Evolutionary conservation across 2,797 vertebrate genomes (phyloP), one percentile per base, ranked within the genome.

Genomic region (Huso huso): DNA sequence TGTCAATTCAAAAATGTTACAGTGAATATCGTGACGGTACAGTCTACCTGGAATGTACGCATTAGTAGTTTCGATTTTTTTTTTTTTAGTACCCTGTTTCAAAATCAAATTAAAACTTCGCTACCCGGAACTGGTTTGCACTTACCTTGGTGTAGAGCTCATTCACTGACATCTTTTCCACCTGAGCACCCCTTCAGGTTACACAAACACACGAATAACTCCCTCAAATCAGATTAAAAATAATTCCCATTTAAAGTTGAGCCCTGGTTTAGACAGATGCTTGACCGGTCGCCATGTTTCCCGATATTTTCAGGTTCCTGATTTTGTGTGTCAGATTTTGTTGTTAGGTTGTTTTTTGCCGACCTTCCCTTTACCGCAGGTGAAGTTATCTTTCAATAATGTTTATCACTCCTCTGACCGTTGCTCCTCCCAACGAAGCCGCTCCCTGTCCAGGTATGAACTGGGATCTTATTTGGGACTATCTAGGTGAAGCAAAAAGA

Each of bases 61-160:
- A 37, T 37, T 18, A 18, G 15, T 4, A 37, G 23, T 37, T 37
- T 37, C 23, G 23, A 37, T 37, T 37, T 37, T 37, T 37, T 3
- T 37, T 37, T 37, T 37, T 37, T 37, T 37, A 37, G 23, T 4
- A 37, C 23, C 2, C 2, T 37, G 23, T 37, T 37, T 37, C 23
- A 48, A 51, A 18, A 49, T 37, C 48, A 37, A 13, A 61, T 61
- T 13, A 51, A 67, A 61, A 51, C 49, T 61, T 67, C 57, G 10
- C 10, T 12, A 4, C n/a, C n/a, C 9, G 11, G 48, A 37, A 37
- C 2, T 3, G 63, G 62, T 68, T 8, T 59, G 53, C 60, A 18
- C 91, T 91, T 82, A 95, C 93, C 93, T 88, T 88, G 70, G 86
- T 89, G 84, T 86, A 95, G 64, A 95, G 83, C 77, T 95, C 92